Conservation (phyloP, 2,888 invertebrate species). For the Perizoma affinitatum region DNA sequence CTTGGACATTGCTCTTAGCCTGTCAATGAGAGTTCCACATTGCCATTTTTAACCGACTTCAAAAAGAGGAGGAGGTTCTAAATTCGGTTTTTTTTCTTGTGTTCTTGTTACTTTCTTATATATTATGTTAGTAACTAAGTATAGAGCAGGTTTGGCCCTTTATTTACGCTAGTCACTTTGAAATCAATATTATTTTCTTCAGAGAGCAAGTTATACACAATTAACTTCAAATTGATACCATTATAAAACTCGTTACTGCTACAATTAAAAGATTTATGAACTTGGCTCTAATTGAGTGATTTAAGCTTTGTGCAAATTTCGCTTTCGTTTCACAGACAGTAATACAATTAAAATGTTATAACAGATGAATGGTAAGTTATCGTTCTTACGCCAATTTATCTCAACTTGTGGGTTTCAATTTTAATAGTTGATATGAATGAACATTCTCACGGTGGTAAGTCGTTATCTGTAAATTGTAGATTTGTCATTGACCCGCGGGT, state of each 20-base stretch:
- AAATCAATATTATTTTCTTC: too few relatives aligned
- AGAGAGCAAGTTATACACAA: background rate
- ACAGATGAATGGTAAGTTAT: constrained; percentile 33
- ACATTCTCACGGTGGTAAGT: constrained; percentile 27
- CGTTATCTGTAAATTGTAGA: constrained; percentile 7
- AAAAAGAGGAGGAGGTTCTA: too few relatives aligned
- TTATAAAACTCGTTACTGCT: constrained; percentile 16
- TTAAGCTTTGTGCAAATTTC: constrained; percentile 42
- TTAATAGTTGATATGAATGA: constrained; percentile 10
- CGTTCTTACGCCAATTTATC: constrained; percentile 32
- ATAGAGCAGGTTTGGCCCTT: too few relatives aligned
- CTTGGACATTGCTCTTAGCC: too few relatives aligned
- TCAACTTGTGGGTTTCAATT: constrained; percentile 13
- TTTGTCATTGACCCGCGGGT: constrained; percentile 25
- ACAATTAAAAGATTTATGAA: constrained; percentile 35
- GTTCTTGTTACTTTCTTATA: too few relatives aligned
- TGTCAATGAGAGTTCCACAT: too few relatives aligned
- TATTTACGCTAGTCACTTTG: too few relatives aligned
- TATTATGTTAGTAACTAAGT: too few relatives aligned
- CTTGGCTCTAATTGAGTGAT: constrained; percentile 36
- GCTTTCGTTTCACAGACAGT: constrained; percentile 53
- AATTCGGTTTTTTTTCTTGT: too few relatives aligned
- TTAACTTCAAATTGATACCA: background rate
- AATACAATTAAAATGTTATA: constrained; percentile 46
- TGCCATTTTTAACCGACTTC: too few relatives aligned